Percentiles rank a stretch among this genome's conserved stretches.
These are phyloP conservation scores for Ameiurus melas DNA, from an alignment of 2,113 vertebrate species.

Conservation along the genomic window DNA sequence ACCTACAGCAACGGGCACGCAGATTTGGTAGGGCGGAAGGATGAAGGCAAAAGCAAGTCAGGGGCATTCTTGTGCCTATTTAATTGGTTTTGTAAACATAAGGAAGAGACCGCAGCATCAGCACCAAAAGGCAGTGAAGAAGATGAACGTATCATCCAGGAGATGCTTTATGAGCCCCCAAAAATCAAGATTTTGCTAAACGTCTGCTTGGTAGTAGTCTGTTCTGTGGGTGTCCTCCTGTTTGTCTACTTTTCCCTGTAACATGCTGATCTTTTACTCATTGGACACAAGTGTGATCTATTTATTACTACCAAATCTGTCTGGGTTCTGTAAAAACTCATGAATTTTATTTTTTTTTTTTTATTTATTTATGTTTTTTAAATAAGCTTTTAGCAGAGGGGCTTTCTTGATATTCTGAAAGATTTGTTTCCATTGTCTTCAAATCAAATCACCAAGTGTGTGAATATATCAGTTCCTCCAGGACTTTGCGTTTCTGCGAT, in stretches of 20 bases:
- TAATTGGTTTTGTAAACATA: slow-evolving; percentile 87
- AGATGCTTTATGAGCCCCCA: slow-evolving; percentile 91
- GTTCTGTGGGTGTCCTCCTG: slow-evolving; percentile 91
- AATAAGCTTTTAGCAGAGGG: slow-evolving; percentile 58
- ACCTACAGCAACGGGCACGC: slow-evolving; percentile 76
- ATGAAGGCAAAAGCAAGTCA: slow-evolving; percentile 62
- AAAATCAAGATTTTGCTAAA: slow-evolving; percentile 86
- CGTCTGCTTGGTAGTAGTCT: slow-evolving; percentile 81
- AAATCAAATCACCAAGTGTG: not conserved
- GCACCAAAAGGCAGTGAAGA: slow-evolving; percentile 73
- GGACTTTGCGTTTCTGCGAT: too few species aligned
- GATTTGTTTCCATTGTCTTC: not conserved
- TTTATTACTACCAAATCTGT: slow-evolving; percentile 49
- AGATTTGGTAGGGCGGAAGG: slow-evolving; percentile 72
- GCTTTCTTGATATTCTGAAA: slow-evolving; percentile 45
- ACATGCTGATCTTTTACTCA: slow-evolving; percentile 28
- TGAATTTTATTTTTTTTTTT: slow-evolving; percentile 42
- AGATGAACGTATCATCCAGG: slow-evolving; percentile 76
- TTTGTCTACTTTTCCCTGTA: slow-evolving; percentile 97
- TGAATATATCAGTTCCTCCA: not conserved
- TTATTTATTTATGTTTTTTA: too few species aligned
- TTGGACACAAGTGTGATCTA: slow-evolving; percentile 41
- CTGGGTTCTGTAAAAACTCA: slow-evolving; percentile 68
- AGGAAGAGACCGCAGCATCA: slow-evolving; percentile 70
- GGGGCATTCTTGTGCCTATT: slow-evolving; percentile 74